A percentile compares a stretch with the other conserved stretches of the same genome.
These are phyloP conservation scores for Aphidius colemani DNA, from an alignment of 2,888 invertebrate species.

Conservation along the genomic window DNA sequence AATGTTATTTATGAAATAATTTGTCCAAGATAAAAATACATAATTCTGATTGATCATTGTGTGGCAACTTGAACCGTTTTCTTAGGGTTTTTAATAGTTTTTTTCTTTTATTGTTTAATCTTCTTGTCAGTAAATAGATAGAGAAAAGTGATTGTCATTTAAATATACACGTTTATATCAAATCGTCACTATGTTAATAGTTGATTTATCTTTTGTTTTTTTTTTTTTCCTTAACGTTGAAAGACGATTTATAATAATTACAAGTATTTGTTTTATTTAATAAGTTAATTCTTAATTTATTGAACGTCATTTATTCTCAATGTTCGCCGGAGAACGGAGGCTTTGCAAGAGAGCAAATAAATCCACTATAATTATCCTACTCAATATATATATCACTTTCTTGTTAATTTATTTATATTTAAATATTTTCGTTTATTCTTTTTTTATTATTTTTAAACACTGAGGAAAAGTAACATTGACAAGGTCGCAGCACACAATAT, in stretches of 20 bases:
- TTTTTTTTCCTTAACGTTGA: neutral
- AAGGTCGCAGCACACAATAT: neutral
- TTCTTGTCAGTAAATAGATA: constrained; percentile 47
- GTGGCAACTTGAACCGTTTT: constrained; percentile 45
- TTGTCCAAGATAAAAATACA: constrained; percentile 20
- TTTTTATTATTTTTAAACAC: constrained; percentile 21
- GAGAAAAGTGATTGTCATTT: constrained; percentile 57
- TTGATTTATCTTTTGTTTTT: neutral
- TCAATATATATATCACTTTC: constrained; percentile 5
- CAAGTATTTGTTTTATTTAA: neutral
- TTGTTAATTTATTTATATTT: neutral
- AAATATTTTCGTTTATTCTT: neutral
- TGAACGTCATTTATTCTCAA: neutral
- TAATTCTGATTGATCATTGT: constrained; percentile 36
- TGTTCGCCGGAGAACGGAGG: neutral
- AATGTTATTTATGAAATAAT: constrained; percentile 7
- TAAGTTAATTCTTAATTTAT: constrained; percentile 8
- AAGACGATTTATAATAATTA: neutral
- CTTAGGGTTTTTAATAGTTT: constrained; percentile 34
- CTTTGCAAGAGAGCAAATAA: no score
- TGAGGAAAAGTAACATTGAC: constrained; percentile 24
- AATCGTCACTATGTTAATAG: constrained; percentile 5
- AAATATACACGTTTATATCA: constrained; percentile 47
- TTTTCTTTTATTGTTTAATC: constrained; percentile 22
- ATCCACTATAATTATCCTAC: no score